Evolutionary conservation across 2,888 invertebrate species (phyloP).

Genomic region (Sesamia inferens): DNA sequence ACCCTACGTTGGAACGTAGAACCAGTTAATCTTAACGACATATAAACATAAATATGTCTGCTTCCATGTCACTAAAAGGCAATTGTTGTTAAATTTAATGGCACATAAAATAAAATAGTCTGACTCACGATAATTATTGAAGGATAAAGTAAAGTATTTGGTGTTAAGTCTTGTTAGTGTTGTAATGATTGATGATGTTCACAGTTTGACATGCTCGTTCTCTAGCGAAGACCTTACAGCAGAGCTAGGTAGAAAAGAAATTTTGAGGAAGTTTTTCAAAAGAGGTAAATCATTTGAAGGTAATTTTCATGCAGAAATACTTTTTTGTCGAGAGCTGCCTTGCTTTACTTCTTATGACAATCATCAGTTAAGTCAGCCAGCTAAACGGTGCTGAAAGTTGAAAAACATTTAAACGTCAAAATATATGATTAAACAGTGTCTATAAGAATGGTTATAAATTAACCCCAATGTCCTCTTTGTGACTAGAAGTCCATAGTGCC

Average conservation of each 20-base stretch:
- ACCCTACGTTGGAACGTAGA: slow-evolving; percentile 66
- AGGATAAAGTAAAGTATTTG: slow-evolving; percentile 65
- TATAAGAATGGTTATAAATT: too few species aligned
- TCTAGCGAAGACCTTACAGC: background rate
- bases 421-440: too few species aligned
- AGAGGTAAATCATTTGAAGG: background rate
- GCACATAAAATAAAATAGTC: slow-evolving; percentile 84
- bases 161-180: slow-evolving; percentile 52
- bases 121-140: slow-evolving; percentile 80
- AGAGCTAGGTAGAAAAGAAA: background rate
- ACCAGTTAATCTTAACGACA: slow-evolving; percentile 83
- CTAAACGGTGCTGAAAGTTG: background rate
- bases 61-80: slow-evolving; percentile 84
- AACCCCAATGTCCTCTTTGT: background rate
- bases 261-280: background rate
- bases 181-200: slow-evolving; percentile 20
- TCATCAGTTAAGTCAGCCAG: too few species aligned
- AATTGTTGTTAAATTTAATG: slow-evolving; percentile 89
- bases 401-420: background rate
- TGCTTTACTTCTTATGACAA: too few species aligned
- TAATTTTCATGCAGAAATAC: background rate
- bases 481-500: background rate
- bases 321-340: background rate
- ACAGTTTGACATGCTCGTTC: background rate
- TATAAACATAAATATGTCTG: slow-evolving; percentile 86